Percentiles rank a stretch among this genome's conserved stretches.
Conservation (phyloP, 2,113 vertebrate species). For the Lates calcarifer region DNA sequence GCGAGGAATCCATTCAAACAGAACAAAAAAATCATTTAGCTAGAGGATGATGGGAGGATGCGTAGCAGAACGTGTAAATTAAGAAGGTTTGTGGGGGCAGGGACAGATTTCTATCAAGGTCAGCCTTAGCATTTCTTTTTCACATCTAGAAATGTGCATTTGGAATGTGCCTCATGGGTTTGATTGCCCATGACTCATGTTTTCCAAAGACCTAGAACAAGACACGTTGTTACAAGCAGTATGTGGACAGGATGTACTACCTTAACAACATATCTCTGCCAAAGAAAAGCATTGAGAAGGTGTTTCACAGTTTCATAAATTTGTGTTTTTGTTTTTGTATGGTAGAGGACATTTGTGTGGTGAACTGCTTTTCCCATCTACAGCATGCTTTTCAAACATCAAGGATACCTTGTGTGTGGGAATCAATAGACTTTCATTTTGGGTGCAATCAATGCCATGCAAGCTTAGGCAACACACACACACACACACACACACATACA, state of each 20-base stretch:
- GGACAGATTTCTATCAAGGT: slow-evolving; percentile 23
- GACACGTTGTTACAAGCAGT: background rate
- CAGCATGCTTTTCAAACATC: slow-evolving; percentile 8
- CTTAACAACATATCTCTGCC: background rate
- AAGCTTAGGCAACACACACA: slow-evolving; percentile 21
- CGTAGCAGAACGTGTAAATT: slow-evolving; percentile 16
- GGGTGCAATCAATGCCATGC: slow-evolving; percentile 50
- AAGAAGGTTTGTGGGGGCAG: slow-evolving; percentile 11
- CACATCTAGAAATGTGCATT: background rate
- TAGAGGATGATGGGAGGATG: slow-evolving; percentile 32
- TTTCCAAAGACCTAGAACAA: background rate
- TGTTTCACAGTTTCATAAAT: background rate
- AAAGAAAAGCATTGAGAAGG: background rate
- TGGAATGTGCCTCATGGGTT: background rate
- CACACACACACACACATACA: slow-evolving; percentile 8
- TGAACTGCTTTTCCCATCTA: background rate
- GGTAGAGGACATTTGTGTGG: background rate
- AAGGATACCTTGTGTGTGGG: slow-evolving; percentile 19
- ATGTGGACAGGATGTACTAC: background rate
- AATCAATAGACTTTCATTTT: slow-evolving; percentile 76
- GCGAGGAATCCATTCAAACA: slow-evolving; percentile 50
- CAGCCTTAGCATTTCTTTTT: background rate
- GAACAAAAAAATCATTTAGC: slow-evolving; percentile 57
- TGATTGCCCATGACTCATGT: background rate
- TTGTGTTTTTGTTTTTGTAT: background rate